Base-by-base conservation (phyloP, 1,140 invertebrate genomes). In the Drosophila pseudoobscura region DNA sequence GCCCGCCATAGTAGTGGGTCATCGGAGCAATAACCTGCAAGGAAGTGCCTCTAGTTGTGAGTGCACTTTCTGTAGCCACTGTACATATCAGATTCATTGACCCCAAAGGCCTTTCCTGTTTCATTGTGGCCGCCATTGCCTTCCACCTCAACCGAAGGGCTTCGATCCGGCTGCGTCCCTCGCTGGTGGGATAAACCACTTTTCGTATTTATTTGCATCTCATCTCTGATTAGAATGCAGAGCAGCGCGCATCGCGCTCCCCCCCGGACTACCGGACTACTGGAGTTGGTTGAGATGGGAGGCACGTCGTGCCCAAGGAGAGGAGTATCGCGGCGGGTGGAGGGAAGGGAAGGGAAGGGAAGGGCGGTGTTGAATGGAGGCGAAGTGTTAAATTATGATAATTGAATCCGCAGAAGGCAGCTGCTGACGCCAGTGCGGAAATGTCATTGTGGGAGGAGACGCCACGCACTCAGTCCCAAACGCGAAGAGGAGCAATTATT, bases 321-420 rank as follows among this genome's bases (percentile, higher is more conserved):
- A 9, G 47, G 53, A 51, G 52, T 59, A 39, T 29, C n/a, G 43
- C 11, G 51, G 51, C 57, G 65, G 7, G 2, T 29, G 6, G 26
- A 7, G 26, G 6, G 6, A 29, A 6, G 29, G 26, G 6, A 29
- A n/a, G n/a, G 29, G 29, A 6, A 7, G 26, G 26, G 6, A 29
- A 6, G 29, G 29, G 29, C 6, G 24, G 4, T 29, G 6, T 26
- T 26, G 29, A 8, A 6, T 7, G 8, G 31, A 9, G 31, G 31
- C 22, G 39, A 71, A 60, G 54, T 50, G 74, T 51, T 63, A 44
- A 78, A 79, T 79, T 83, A 84, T 83, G 72, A 57, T 73, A 85
- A 84, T 80, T 64, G 46, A 69, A 63, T 69, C 44, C 62, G 44
- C 51, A 76, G 52, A 60, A 64, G 71, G 55, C 65, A 61, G 61